Evolutionary conservation across 2,888 invertebrate genomes (phyloP), one percentile per base, ranked within the genome.

Genomic region (Pollenia amentaria): DNA sequence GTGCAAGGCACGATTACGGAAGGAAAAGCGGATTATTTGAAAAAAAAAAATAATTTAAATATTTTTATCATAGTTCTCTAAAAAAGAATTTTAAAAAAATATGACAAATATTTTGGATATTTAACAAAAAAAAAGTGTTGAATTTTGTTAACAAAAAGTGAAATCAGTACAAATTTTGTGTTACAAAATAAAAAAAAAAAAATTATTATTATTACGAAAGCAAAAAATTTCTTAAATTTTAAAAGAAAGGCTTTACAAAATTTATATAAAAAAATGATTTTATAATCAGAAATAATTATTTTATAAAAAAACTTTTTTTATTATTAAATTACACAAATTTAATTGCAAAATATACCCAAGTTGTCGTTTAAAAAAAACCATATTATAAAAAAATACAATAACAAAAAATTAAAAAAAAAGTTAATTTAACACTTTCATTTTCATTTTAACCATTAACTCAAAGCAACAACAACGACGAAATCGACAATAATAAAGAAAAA

Each of bases 1-100:
- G 84, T 87, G 84, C 80, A 77, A 76, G 73, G 84, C 87, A 87
- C 87, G 84, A 87, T 84, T 84, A 69, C 87, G 87, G 87, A 84
- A 87, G 84, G 73, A 77, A 84, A 73, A 77, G 84, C 87, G 87
- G 84, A 81, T 67, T 40, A 48, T 67, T 70, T 18, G 11, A 14
- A 67, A 16, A 55, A 65, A 38, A 38, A 18, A 29, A 0, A 14
- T 42, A 18, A 38, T 40, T 53, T 10, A 21, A 6, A 10, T 48
- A 64, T 9, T 14, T 64, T 11, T 29, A 16, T 44, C 12, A n/a
- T 16, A 46, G 29, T 12, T 60, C 12, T 4, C 51, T 70, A 40
- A 51, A 11, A 12, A 62, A 9, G 29, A 53, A 70, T 7, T 60
- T n/a, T n/a, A 6, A 42, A 44, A 55, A 44, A 75, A 69, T 38